Evolutionary conservation across 2,888 invertebrate genomes (phyloP).

Genomic region (Euclidia mi): DNA sequence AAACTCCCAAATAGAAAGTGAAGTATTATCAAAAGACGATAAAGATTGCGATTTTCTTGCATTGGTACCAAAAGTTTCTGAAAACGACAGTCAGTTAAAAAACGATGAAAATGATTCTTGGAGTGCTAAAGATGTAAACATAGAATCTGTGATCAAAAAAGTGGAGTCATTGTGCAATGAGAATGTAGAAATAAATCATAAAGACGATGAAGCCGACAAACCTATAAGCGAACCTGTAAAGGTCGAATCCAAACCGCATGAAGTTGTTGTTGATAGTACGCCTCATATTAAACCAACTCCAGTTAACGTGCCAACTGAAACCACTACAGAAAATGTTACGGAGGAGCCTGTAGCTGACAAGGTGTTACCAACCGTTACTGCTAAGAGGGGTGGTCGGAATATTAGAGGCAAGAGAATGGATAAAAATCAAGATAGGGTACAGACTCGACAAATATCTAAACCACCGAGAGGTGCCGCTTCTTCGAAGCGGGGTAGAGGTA

Average conservation of each 20-base stretch:
- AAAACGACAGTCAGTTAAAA: conserved; percentile 72
- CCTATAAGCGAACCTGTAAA: conserved; percentile 33
- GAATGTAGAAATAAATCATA: conserved; percentile 63
- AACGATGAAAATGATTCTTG: conserved; percentile 93
- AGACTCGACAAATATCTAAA: conserved; percentile 85
- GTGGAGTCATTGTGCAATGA: conserved; percentile 92
- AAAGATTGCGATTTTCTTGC: conserved; percentile 29
- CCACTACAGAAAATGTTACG: conserved; percentile 39
- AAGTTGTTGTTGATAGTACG: conserved; percentile 35
- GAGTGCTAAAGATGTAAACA: conserved; percentile 94
- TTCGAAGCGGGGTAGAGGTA: conserved; percentile 86
- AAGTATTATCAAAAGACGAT: conserved; percentile 17
- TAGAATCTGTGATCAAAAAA: conserved; percentile 95
- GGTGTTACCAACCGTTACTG: conserved; percentile 38
- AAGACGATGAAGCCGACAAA: conserved; percentile 47
- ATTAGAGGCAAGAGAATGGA: conserved; percentile 82
- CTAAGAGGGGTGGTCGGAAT: conserved; percentile 82
- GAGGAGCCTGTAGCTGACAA: conserved; percentile 63
- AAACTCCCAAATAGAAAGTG: conserved; percentile 16
- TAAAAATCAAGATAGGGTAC: conserved; percentile 78
- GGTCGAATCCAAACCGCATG: conserved; percentile 28
- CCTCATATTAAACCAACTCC: conserved; percentile 32
- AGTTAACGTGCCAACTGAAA: conserved; percentile 49
- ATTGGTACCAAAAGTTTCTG: conserved; percentile 25
- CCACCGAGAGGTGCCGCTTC: conserved; percentile 72